Evolutionary conservation across 2,888 invertebrate species (phyloP), one percentile per base, ranked within the genome.

Genomic region (Drosophila tanythrix): DNA sequence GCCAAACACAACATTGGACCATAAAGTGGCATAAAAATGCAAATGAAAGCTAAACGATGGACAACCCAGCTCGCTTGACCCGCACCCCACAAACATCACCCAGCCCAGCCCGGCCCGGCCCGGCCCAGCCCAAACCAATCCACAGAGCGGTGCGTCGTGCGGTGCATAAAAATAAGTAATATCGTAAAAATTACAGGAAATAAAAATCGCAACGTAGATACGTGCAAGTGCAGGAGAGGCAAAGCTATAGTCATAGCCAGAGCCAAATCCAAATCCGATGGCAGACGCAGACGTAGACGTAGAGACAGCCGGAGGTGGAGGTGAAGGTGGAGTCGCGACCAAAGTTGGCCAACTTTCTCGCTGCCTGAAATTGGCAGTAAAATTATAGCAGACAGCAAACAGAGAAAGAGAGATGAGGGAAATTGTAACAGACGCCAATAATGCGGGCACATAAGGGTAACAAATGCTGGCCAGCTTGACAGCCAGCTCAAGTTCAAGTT

Each of bases 141-240:
- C 65, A 63, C 69, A 27, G 48, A 50, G 33, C 60, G 60, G 69
- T 75, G 70, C 72, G 81, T 76, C 81, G 89, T 88, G 89, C 66
- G 82, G 75, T 86, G 84, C 85, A 87, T 87, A 86, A 87, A 87
- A 87, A 83, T 88, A 87, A 87, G 89, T 88, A 87, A 87, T 88
- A 88, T 86, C 89, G 87, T 88, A 75, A 88, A 84, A 88, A 87
- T 87, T 88, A 81, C 87, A 87, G 87, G 87, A 87, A 87, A 87
- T 87, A 88, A 87, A 88, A 87, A 83, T 83, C 75, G 85, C 77
- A 77, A 85, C 88, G 76, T 77, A 83, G 88, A 85, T 83, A 88
- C 77, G 88, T 85, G 88, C 87, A 80, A 83, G 82, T 85, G 82
- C 84, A 82, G 78, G 62, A 57, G 70, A 64, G 66, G 69, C 40